Percentiles rank a stretch among this genome's conserved stretches.
These are phyloP conservation scores for Limnothrissa miodon DNA, from an alignment of 2,113 vertebrate genomes.

Conservation along the genomic window DNA sequence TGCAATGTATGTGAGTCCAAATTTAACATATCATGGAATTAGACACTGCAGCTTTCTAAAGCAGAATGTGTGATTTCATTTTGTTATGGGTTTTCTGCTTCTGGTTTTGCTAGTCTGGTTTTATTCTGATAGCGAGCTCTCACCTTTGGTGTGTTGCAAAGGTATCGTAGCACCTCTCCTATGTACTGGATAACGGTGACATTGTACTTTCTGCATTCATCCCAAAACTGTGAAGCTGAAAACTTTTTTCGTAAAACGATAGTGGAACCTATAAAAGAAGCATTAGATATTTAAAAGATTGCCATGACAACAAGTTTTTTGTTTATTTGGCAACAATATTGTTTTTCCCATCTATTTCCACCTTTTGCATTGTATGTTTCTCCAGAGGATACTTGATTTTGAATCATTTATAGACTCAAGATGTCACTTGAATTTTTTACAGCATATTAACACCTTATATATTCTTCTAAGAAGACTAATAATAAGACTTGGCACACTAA, in stretches of 20 bases:
- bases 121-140: neutral
- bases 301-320: too few species aligned
- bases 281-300: neutral
- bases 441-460: too few species aligned
- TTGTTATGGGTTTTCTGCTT: neutral
- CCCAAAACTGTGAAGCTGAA: conserved; percentile 89
- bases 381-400: too few species aligned
- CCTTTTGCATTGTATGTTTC: too few species aligned
- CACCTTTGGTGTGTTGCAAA: conserved; percentile 80
- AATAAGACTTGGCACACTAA: neutral
- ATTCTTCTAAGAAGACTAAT: too few species aligned
- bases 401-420: too few species aligned
- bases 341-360: too few species aligned
- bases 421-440: neutral
- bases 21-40: neutral
- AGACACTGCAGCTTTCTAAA: neutral
- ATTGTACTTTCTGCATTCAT: conserved; percentile 82
- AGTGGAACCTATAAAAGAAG: conserved; percentile 71
- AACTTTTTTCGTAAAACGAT: conserved; percentile 79
- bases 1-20: neutral
- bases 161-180: conserved; percentile 84
- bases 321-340: too few species aligned
- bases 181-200: conserved; percentile 86
- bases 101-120: neutral
- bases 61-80: neutral